Percentiles rank a stretch among this genome's conserved stretches.
phyloP scores from a whole-genome alignment of 2,888 invertebrate genomes.

The Ochlodes sylvanus region DNA sequence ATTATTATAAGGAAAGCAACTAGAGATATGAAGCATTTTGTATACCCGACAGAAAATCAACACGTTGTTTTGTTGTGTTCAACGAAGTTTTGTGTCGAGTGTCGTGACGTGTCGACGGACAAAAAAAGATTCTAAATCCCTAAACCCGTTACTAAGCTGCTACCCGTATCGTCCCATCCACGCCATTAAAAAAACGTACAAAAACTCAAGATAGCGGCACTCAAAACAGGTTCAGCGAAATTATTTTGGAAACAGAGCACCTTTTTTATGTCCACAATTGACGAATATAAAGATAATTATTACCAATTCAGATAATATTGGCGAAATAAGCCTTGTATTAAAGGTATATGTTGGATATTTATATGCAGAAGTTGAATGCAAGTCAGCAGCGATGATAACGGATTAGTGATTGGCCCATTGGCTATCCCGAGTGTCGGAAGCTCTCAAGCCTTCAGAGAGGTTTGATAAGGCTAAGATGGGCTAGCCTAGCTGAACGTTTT shows the following conservation, averaged over 20 bases:
- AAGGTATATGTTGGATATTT: background rate
- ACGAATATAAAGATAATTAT: background rate
- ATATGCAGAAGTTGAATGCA: background rate
- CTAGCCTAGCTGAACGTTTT: no score
- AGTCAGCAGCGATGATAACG: background rate
- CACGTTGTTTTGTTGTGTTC: no score
- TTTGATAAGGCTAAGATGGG: no score
- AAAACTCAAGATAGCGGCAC: background rate
- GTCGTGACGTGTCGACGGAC: no score
- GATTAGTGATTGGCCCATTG: conserved; percentile 3
- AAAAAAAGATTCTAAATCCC: background rate
- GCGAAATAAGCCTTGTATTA: background rate
- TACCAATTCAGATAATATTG: background rate
- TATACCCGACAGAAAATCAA: no score
- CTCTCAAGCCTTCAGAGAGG: no score
- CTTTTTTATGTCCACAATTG: background rate
- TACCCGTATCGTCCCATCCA: background rate
- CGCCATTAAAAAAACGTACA: background rate
- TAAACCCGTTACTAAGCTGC: background rate
- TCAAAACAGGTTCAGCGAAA: conserved; percentile 9
- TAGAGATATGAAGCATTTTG: no score
- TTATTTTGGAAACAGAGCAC: conserved; percentile 5
- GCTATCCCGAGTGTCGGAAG: no score
- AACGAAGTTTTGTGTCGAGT: no score
- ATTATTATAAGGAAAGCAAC: no score